A percentile compares a stretch with the other conserved stretches of the same genome.
Evolutionary conservation across 2,113 vertebrate species (phyloP).

Genomic region (Callipepla californica): DNA sequence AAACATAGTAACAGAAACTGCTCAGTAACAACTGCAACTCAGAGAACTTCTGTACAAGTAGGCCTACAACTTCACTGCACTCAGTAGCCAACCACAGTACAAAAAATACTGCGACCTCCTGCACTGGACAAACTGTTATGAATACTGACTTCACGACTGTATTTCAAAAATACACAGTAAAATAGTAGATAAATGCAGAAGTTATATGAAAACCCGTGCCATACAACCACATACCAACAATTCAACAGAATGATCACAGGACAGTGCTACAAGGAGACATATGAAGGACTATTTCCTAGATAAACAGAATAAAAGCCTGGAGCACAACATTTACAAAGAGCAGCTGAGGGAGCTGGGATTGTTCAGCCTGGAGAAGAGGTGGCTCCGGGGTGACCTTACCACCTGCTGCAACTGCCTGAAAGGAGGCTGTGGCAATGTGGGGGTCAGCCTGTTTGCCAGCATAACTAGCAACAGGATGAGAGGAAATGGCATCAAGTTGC

Average conservation of each 20-base stretch:
- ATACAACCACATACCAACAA: background rate
- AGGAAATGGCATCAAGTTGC: no score
- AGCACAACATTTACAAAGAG: no score
- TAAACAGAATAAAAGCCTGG: background rate
- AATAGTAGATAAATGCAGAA: background rate
- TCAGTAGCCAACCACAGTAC: background rate
- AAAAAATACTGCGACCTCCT: background rate
- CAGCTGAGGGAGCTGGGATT: no score
- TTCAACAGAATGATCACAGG: background rate
- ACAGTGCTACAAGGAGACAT: background rate
- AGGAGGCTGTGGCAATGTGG: no score
- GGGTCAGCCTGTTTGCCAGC: no score
- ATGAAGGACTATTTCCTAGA: background rate
- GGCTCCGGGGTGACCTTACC: no score
- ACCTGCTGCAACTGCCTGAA: no score
- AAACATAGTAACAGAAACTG: background rate
- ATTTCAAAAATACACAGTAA: background rate
- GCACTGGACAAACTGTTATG: background rate
- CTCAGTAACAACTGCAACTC: background rate
- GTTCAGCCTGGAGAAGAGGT: no score
- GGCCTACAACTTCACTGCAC: background rate
- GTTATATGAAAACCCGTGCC: background rate
- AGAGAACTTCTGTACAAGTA: background rate
- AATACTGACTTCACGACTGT: background rate
- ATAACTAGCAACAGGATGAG: no score